Evolutionary conservation across 2,888 invertebrate genomes (phyloP), one percentile per base, ranked within the genome.

Genomic region (Drosophila niveifrons): DNA sequence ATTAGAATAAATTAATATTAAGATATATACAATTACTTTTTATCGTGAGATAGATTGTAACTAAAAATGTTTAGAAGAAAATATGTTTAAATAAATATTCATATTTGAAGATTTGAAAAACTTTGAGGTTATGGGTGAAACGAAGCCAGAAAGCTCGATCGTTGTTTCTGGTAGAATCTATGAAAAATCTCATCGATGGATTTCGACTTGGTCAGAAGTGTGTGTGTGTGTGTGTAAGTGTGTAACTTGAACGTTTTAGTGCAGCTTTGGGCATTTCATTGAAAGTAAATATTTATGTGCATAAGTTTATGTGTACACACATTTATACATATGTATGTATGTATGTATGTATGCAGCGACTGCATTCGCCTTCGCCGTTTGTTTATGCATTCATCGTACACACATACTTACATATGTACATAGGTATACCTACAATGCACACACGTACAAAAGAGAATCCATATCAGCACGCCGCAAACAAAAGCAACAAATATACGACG

Each of bases 221-320:
- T 46, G 13, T 52, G 18, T 46, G 44, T 64, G 10, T 55, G 23
- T 58, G 29, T 66, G 51, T 64, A 48, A 36, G 51, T 61, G 36
- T 51, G 43, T 43, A 53, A 61, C 67, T 78, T 75, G 55, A 55
- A 75, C 66, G 66, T 72, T 80, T 69, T 39, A 68, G 70, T 76
- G 74, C 57, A 71, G 70, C 79, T 72, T 78, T 82, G 78, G 70
- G 63, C 72, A 74, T 77, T 75, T 82, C 66, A 73, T 82, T 72
- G 70, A 80, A 83, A 74, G 80, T 80, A 80, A 81, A 79, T 81
- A 77, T 79, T 79, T 81, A 71, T 44, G 41, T 65, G 23, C n/a
- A 36, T 58, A 36, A 28, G 56, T 65, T 34, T 47, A 13, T 44
- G 18, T 47, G 51, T 39, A 29, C 15, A 11, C 44, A 9, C 3